phyloP scores from a whole-genome alignment of 2,888 invertebrate species.

The Argynnis bischoffii region DNA sequence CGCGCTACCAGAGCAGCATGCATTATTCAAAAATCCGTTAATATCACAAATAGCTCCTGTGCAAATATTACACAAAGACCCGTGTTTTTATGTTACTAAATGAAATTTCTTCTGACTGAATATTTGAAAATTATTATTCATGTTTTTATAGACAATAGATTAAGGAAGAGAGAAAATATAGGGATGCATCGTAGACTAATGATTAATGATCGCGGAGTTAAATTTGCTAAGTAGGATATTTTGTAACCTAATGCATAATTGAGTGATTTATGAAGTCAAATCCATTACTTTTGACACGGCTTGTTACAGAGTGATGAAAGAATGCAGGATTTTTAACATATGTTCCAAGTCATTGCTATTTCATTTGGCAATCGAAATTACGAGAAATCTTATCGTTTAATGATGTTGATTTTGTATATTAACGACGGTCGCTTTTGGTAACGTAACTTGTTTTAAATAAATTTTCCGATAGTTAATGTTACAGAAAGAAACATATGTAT shows the following conservation, averaged over 20 bases:
- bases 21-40: too few species aligned
- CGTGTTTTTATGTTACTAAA: neutral
- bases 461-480: neutral
- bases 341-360: constrained; percentile 51
- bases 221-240: constrained; percentile 42
- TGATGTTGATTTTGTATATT: constrained; percentile 34
- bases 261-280: constrained; percentile 74
- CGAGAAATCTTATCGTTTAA: constrained; percentile 39
- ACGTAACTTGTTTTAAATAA: constrained; percentile 3
- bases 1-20: too few species aligned
- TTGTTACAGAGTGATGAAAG: constrained; percentile 70
- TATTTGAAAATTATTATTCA: neutral
- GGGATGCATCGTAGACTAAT: constrained; percentile 21
- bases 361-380: constrained; percentile 39
- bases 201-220: constrained; percentile 43
- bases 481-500: too few species aligned
- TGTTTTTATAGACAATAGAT: neutral
- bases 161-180: neutral
- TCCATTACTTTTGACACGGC: constrained; percentile 72
- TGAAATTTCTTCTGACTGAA: neutral
- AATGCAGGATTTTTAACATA: constrained; percentile 55
- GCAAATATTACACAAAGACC: too few species aligned
- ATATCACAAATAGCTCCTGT: too few species aligned
- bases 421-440: constrained; percentile 24
- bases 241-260: constrained; percentile 54